A percentile compares a stretch with the other conserved stretches of the same genome.
Conservation (phyloP, 2,113 vertebrate genomes). For the Todiramphus saurophagus region DNA sequence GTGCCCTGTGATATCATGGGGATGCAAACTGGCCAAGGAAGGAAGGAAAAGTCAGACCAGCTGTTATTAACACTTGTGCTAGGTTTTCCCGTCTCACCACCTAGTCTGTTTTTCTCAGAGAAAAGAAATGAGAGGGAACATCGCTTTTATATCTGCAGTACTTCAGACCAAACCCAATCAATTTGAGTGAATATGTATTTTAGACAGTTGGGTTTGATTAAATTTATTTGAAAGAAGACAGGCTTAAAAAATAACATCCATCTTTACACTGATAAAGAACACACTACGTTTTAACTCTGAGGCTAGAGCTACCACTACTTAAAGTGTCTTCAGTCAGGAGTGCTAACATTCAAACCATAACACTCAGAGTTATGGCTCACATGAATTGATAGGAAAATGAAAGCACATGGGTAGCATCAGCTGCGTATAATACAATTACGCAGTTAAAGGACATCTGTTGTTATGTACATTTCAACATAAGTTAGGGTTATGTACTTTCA, state of each 20-base stretch:
- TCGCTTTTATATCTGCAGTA: background rate
- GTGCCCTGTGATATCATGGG: background rate
- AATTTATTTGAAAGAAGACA: background rate
- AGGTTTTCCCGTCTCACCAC: background rate
- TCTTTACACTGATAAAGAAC: background rate
- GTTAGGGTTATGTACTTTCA: conserved; percentile 40
- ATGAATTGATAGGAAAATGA: conserved; percentile 34
- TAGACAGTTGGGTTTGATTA: background rate
- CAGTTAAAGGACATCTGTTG: conserved; percentile 33
- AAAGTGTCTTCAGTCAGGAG: conserved; percentile 40
- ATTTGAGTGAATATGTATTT: background rate
- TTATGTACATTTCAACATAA: conserved; percentile 38
- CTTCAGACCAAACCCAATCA: background rate
- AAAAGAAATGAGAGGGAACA: background rate
- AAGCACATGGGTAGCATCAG: conserved; percentile 51
- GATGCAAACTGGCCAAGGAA: background rate
- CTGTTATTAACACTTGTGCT: background rate
- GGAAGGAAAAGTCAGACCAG: background rate
- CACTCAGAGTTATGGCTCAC: background rate
- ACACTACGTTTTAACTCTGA: background rate
- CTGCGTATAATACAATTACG: background rate
- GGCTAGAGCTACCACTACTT: background rate
- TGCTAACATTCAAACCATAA: conserved; percentile 46
- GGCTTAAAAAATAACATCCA: background rate
- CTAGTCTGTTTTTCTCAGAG: background rate